phyloP scores from a whole-genome alignment of 2,888 invertebrate species.

The Agrochola macilenta region DNA sequence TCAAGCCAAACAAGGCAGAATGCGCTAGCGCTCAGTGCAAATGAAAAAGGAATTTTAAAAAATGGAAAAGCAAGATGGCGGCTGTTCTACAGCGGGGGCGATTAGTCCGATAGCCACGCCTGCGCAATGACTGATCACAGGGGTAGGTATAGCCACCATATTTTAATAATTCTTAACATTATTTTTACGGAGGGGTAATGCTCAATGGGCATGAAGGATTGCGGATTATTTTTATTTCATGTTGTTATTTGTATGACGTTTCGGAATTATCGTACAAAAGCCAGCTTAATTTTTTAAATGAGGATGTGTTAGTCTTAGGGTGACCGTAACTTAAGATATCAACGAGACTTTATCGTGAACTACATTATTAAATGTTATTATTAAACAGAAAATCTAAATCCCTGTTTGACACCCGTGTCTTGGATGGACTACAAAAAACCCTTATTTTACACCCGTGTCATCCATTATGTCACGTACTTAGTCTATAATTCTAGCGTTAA shows the following conservation, averaged over 20 bases:
- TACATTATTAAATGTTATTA: too few species aligned
- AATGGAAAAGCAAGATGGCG: slow-evolving; percentile 84
- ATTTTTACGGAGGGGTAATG: slow-evolving; percentile 46
- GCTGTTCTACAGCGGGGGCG: slow-evolving; percentile 78
- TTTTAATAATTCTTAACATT: slow-evolving; percentile 55
- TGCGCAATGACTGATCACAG: slow-evolving; percentile 67
- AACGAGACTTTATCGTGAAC: background rate
- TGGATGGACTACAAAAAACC: background rate
- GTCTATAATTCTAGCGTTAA: background rate
- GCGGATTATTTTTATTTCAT: slow-evolving; percentile 52
- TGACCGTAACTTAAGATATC: background rate
- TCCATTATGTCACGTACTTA: background rate
- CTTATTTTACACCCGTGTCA: too few species aligned
- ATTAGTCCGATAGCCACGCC: slow-evolving; percentile 83
- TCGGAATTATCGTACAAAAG: slow-evolving; percentile 19
- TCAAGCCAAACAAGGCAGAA: slow-evolving; percentile 74
- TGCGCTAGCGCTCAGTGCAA: slow-evolving; percentile 77
- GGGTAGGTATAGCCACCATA: slow-evolving; percentile 65
- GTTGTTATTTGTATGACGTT: slow-evolving; percentile 38
- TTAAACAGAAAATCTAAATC: background rate
- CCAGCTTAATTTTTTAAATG: slow-evolving; percentile 19
- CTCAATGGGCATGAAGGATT: slow-evolving; percentile 43
- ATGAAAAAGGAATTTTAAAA: slow-evolving; percentile 72
- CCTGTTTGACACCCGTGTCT: background rate
- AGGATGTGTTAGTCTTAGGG: background rate